Percentiles rank a stretch among this genome's conserved stretches.
These are phyloP conservation scores for Ctenoplectra terminalis DNA, from an alignment of 1,140 invertebrate species.

Conservation along the genomic window DNA sequence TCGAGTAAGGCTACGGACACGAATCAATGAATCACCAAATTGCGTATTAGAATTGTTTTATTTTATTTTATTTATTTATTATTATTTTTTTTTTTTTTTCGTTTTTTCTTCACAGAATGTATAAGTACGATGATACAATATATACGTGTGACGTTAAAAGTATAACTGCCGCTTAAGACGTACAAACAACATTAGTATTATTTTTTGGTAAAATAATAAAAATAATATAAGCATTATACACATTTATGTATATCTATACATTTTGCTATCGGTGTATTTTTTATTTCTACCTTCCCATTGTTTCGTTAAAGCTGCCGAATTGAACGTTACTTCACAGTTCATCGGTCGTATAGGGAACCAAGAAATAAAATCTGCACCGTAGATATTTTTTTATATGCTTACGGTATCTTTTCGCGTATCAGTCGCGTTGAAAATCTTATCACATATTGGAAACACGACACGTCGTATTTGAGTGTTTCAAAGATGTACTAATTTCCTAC, in stretches of 20 bases:
- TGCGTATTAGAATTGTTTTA: not conserved
- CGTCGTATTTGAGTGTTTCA: not conserved
- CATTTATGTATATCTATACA: slow-evolving; percentile 41
- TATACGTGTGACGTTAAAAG: slow-evolving; percentile 7
- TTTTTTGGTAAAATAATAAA: slow-evolving; percentile 31
- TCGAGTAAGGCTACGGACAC: not conserved
- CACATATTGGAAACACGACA: not conserved
- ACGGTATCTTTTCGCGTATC: not conserved
- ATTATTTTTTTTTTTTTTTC: not conserved
- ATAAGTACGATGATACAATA: not conserved
- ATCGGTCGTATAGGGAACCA: not conserved
- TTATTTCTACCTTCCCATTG: slow-evolving; percentile 16
- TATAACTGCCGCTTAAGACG: not conserved
- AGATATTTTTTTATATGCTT: not conserved
- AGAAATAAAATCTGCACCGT: not conserved
- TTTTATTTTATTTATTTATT: slow-evolving; percentile 1
- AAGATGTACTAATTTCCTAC: slow-evolving; percentile 78
- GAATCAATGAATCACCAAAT: not conserved
- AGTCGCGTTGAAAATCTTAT: not conserved
- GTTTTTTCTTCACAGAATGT: not conserved
- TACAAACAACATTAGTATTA: not conserved
- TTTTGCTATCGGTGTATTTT: not conserved
- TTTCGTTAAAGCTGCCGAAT: slow-evolving; percentile 5
- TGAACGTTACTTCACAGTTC: not conserved
- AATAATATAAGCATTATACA: slow-evolving; percentile 49